These are phyloP conservation scores for Sander vitreus DNA, from an alignment of 2,113 vertebrate genomes.

Conservation along the genomic window DNA sequence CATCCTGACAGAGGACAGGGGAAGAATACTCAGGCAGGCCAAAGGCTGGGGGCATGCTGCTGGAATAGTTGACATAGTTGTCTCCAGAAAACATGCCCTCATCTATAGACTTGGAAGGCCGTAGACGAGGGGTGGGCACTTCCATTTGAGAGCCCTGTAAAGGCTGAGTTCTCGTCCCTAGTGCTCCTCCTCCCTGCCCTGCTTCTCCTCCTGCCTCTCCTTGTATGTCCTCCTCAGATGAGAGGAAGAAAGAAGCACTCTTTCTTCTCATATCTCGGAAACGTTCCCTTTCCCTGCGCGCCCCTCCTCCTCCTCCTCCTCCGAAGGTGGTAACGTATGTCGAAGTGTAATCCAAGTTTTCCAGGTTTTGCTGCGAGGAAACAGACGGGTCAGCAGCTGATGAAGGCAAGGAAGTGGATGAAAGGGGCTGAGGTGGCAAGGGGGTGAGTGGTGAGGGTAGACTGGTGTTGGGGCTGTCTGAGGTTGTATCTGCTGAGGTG, in stretches of 20 bases:
- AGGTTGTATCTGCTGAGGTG: slow-evolving; percentile 54
- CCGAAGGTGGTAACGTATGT: slow-evolving; percentile 85
- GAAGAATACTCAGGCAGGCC: slow-evolving; percentile 87
- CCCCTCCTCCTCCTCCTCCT: slow-evolving; percentile 80
- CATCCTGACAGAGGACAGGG: slow-evolving; percentile 73
- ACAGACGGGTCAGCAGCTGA: slow-evolving; percentile 54
- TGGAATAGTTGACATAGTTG: slow-evolving; percentile 86
- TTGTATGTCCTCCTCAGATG: slow-evolving; percentile 88
- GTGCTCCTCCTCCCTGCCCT: slow-evolving; percentile 50
- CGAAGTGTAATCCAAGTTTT: slow-evolving; percentile 86
- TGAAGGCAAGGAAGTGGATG: slow-evolving; percentile 83
- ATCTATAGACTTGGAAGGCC: slow-evolving; percentile 93
- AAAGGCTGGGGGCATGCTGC: slow-evolving; percentile 86
- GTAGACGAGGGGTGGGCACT: slow-evolving; percentile 85
- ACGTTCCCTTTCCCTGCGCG: slow-evolving; percentile 89
- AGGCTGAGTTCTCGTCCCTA: slow-evolving; percentile 67
- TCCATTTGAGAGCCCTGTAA: slow-evolving; percentile 77
- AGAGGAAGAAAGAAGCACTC: slow-evolving; percentile 92
- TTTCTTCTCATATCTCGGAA: slow-evolving; percentile 91
- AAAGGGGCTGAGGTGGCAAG: slow-evolving; percentile 70
- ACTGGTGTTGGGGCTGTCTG: slow-evolving; percentile 64
- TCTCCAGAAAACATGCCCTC: slow-evolving; percentile 93
- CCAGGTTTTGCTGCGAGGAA: slow-evolving; percentile 74
- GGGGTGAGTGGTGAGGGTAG: slow-evolving; percentile 85
- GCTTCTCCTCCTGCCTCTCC: slow-evolving; percentile 75